Percentiles rank a stretch among this genome's conserved stretches.
phyloP scores from a whole-genome alignment of 2,888 invertebrate species.

The Conops quadrifasciatus region DNA sequence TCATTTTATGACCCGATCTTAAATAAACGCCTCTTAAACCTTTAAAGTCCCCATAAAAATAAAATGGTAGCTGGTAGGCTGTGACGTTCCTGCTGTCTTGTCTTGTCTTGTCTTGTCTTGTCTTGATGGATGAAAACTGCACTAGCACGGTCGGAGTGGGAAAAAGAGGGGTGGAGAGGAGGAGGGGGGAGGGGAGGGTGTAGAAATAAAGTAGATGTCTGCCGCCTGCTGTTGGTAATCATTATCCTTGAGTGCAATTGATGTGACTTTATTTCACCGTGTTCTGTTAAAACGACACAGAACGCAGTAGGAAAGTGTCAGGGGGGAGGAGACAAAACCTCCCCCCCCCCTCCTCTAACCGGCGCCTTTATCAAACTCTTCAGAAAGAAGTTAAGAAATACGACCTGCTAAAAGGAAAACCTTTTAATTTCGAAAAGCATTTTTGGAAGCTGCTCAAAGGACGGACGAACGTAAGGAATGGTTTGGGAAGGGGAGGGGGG shows the following conservation, averaged over 20 bases:
- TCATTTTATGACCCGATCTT: not conserved
- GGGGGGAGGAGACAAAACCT: not conserved
- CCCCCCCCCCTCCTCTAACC: no score
- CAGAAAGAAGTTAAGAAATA: not conserved
- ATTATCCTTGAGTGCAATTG: constrained; percentile 24
- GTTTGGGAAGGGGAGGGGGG: not conserved
- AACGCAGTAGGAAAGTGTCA: not conserved
- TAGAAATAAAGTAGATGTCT: not conserved
- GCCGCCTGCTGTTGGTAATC: constrained; percentile 18
- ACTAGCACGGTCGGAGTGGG: no score
- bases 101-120: no score
- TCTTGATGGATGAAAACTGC: no score
- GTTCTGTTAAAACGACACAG: not conserved
- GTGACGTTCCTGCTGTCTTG: no score
- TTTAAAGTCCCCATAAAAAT: not conserved
- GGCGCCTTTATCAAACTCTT: no score
- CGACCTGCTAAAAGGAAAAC: constrained; percentile 25
- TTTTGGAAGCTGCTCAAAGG: constrained; percentile 56
- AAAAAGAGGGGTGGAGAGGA: not conserved
- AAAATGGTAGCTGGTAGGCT: no score
- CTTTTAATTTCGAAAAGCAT: constrained; percentile 30
- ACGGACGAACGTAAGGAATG: not conserved
- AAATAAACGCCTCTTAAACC: not conserved
- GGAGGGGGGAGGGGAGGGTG: not conserved
- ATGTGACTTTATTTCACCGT: constrained; percentile 18